Conservation (phyloP, 2,888 invertebrate genomes). For the Arrhopalites spinosus region DNA sequence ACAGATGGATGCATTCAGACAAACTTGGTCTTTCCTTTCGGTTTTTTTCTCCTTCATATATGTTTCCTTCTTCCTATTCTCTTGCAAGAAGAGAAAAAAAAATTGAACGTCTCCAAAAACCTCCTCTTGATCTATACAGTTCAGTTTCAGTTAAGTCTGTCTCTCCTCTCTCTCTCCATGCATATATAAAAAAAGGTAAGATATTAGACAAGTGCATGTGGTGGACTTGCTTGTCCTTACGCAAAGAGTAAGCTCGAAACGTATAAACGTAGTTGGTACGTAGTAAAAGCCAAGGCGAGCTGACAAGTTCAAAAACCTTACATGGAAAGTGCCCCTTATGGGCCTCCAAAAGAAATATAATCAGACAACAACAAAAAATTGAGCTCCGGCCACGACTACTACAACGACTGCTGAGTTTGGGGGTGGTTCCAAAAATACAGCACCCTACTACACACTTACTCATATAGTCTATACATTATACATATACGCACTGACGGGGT, state of each 20-base stretch:
- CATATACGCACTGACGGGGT: not conserved
- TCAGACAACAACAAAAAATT: conserved; percentile 22
- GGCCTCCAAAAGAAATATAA: conserved; percentile 4
- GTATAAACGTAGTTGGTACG: not conserved
- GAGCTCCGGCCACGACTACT: conserved; percentile 15
- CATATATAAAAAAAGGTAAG: not conserved
- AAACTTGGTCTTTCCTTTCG: not conserved
- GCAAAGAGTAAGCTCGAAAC: not conserved
- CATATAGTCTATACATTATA: too few species aligned
- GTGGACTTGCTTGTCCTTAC: not conserved
- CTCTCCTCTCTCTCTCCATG: not conserved
- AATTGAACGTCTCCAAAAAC: conserved; percentile 18
- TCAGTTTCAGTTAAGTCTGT: conserved; percentile 21
- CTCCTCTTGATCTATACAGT: conserved; percentile 11
- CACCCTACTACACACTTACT: not conserved
- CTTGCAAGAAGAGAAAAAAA: not conserved
- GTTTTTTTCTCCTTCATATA: conserved; percentile 8
- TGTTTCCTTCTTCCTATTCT: conserved; percentile 1
- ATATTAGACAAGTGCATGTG: conserved; percentile 6
- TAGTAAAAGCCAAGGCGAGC: conserved; percentile 13
- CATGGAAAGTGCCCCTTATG: not conserved
- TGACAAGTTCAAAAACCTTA: conserved; percentile 33
- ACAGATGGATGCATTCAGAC: conserved; percentile 11
- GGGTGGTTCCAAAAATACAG: conserved; percentile 14
- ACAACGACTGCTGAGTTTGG: conserved; percentile 4